phyloP scores from a whole-genome alignment of 2,797 vertebrate species.

The Poecile montanus region DNA sequence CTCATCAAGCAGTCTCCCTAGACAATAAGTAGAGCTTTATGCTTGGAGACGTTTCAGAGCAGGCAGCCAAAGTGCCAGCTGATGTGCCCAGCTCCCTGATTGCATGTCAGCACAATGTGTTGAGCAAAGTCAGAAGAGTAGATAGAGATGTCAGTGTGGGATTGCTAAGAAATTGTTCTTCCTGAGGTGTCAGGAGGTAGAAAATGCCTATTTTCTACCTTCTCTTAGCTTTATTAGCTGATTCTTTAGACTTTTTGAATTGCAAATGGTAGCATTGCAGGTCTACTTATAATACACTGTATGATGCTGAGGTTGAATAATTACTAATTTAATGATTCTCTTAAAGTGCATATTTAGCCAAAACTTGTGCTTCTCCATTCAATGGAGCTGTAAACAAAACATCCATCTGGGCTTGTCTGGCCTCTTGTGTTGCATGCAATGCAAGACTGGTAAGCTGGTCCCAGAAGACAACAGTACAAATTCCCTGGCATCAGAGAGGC shows the following conservation, averaged over 20 bases:
- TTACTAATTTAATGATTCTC: background rate
- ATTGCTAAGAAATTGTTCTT: background rate
- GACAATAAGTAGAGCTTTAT: background rate
- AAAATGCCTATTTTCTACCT: background rate
- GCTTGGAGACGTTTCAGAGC: background rate
- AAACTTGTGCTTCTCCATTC: background rate
- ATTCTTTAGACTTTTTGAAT: background rate
- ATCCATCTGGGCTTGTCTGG: background rate
- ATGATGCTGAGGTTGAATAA: background rate
- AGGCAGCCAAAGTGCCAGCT: background rate
- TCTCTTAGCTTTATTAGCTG: background rate
- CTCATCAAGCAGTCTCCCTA: background rate
- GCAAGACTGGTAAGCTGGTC: background rate
- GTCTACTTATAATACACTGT: background rate
- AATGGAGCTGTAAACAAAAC: background rate
- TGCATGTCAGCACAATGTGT: background rate
- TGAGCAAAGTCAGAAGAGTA: background rate
- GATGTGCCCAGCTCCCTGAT: background rate
- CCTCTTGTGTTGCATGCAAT: background rate
- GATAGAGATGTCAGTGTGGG: background rate
- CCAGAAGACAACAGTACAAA: background rate
- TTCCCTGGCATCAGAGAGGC: background rate
- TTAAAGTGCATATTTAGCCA: background rate
- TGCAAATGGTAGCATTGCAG: background rate
- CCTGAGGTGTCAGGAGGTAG: background rate